Evolutionary conservation across 2,888 invertebrate genomes (phyloP).

Genomic region (Heliconius charithonia): DNA sequence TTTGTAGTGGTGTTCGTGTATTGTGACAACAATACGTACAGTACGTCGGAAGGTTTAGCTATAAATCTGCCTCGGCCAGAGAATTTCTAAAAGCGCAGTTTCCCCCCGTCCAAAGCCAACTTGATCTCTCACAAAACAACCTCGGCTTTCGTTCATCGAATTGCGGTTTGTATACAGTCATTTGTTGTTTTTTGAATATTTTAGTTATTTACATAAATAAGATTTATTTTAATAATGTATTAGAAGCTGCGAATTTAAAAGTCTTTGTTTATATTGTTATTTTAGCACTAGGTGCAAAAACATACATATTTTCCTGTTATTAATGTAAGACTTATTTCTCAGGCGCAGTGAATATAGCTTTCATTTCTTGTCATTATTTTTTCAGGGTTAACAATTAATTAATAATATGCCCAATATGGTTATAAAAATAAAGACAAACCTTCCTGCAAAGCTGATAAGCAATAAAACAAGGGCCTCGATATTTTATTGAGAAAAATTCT

Average conservation of each 20-base stretch:
- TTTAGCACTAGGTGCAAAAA: neutral
- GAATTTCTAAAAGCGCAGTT: slow-evolving; percentile 35
- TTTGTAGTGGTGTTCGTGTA: neutral
- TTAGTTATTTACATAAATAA: neutral
- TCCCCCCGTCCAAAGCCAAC: slow-evolving; percentile 26
- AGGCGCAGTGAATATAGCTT: neutral
- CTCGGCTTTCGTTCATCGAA: slow-evolving; percentile 10
- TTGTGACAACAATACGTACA: neutral
- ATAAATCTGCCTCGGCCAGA: slow-evolving; percentile 36
- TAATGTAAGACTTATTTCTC: neutral
- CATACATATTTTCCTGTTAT: neutral
- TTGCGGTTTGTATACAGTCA: slow-evolving; percentile 16
- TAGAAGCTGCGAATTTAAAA: neutral
- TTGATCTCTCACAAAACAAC: slow-evolving; percentile 34
- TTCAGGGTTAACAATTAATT: neutral
- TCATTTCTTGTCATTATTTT: neutral
- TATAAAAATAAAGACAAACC: slow-evolving; percentile 14
- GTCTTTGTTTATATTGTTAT: neutral
- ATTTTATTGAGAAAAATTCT: slow-evolving; percentile 23
- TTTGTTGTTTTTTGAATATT: slow-evolving; percentile 16
- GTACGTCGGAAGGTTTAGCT: slow-evolving; percentile 33
- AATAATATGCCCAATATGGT: neutral
- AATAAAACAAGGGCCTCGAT: slow-evolving; percentile 27
- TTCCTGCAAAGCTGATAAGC: slow-evolving; percentile 24
- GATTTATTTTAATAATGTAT: neutral